Evolutionary conservation across 2,797 vertebrate species (phyloP).

Genomic region (Cottoperca gobio): DNA sequence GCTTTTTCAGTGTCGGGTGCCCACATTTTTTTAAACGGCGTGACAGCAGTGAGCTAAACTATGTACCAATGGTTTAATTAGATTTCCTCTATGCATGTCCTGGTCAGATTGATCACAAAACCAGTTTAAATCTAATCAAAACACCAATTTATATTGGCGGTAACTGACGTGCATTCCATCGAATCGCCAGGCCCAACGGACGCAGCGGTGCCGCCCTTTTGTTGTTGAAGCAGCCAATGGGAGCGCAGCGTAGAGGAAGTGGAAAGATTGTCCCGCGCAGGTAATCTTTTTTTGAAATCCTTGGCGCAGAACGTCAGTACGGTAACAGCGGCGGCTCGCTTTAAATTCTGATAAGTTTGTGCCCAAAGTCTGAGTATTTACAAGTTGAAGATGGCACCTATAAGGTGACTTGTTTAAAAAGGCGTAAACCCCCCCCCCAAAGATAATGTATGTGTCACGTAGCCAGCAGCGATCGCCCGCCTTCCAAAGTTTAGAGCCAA

Average conservation of each 20-base stretch:
- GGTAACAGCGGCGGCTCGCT: not conserved
- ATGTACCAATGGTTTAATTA: accelerated
- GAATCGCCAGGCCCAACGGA: constrained; percentile 65
- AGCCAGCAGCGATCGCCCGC: not conserved
- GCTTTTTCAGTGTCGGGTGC: constrained; percentile 42
- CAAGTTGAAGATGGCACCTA: accelerated
- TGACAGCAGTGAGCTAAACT: not conserved
- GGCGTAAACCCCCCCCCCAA: accelerated
- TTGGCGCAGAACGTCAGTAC: constrained; percentile 83
- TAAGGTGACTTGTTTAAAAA: accelerated
- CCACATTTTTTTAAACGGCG: not conserved
- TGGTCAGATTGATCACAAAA: not conserved
- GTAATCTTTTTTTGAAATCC: constrained; percentile 84
- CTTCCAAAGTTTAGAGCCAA: not conserved
- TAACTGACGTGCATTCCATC: constrained; percentile 73
- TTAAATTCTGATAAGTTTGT: not conserved
- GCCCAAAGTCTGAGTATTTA: not conserved
- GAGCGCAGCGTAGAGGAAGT: constrained; percentile 59
- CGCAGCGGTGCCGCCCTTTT: constrained; percentile 59
- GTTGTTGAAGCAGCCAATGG: constrained; percentile 67
- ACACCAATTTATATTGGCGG: constrained; percentile 63
- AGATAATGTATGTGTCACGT: not conserved
- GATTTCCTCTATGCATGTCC: accelerated
- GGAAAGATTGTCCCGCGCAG: constrained; percentile 80
- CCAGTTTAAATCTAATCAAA: constrained; percentile 39